A percentile compares a stretch with the other conserved stretches of the same genome.
phyloP scores from a whole-genome alignment of 2,113 vertebrate genomes.

The Odontesthes bonariensis region DNA sequence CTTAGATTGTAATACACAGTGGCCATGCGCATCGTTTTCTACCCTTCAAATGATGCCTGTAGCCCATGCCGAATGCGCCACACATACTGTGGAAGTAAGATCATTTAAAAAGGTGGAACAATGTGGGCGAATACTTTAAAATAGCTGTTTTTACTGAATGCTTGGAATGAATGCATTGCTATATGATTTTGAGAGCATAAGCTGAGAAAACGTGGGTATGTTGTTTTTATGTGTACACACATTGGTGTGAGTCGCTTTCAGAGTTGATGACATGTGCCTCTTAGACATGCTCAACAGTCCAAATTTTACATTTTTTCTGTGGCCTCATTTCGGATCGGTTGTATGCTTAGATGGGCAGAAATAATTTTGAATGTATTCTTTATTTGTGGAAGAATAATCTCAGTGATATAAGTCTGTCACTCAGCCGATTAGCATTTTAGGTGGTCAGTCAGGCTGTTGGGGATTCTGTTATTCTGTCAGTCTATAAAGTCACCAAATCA shows the following conservation, averaged over 20 bases:
- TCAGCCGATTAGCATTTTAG: conserved; percentile 1
- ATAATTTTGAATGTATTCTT: neutral
- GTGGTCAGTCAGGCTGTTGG: conserved; percentile 2
- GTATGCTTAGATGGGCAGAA: neutral
- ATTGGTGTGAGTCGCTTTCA: conserved; percentile 1
- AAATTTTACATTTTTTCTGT: conserved; percentile 1
- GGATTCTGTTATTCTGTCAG: conserved; percentile 40
- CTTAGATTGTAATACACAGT: neutral
- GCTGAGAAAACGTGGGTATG: conserved; percentile 7
- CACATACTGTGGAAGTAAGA: neutral
- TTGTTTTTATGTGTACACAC: conserved; percentile 2
- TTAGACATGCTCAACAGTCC: neutral
- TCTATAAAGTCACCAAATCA: conserved; percentile 10
- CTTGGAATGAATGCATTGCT: neutral
- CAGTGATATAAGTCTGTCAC: neutral
- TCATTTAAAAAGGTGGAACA: neutral
- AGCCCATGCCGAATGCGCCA: neutral
- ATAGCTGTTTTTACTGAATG: neutral
- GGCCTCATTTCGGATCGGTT: neutral
- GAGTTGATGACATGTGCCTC: conserved; percentile 2
- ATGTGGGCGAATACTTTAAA: neutral
- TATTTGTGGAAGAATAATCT: neutral
- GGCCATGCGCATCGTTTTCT: neutral
- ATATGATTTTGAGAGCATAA: neutral
- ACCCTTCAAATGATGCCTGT: neutral